Percentiles rank a stretch among this genome's conserved stretches.
phyloP scores from a whole-genome alignment of 1,140 invertebrate genomes.

The Saccostrea glomerata region DNA sequence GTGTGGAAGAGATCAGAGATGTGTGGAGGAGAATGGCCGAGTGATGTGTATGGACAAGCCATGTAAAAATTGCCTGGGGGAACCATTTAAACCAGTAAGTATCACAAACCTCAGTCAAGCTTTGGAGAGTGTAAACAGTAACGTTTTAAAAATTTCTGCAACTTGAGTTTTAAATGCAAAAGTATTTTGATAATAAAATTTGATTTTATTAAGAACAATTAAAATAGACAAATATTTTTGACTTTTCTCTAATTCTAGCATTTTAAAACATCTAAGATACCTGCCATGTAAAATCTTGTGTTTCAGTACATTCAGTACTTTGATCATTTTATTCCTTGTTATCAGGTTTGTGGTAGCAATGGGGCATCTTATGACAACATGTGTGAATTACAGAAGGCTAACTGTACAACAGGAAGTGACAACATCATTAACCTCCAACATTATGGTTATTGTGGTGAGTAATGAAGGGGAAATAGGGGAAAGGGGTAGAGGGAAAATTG shows the following conservation, averaged over 20 bases:
- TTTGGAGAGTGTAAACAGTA: neutral
- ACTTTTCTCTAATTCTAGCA: too few relatives aligned
- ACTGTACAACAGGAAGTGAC: conserved; percentile 35
- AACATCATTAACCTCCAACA: neutral
- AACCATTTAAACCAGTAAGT: conserved; percentile 44
- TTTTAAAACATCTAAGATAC: too few relatives aligned
- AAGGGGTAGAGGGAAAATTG: too few relatives aligned
- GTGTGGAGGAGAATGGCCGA: conserved; percentile 41
- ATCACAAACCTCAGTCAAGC: too few relatives aligned
- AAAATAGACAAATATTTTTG: too few relatives aligned
- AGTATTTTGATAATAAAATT: too few relatives aligned
- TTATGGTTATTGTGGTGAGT: conserved; percentile 51
- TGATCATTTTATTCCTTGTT: neutral
- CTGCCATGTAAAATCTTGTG: too few relatives aligned
- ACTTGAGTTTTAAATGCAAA: too few relatives aligned
- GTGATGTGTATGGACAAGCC: conserved; percentile 34
- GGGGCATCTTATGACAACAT: conserved; percentile 88
- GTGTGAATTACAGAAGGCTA: conserved; percentile 87
- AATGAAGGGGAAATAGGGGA: too few relatives aligned
- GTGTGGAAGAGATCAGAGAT: conserved; percentile 31
- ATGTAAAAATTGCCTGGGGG: conserved; percentile 26
- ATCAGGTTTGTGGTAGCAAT: conserved; percentile 87
- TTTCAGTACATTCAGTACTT: too few relatives aligned
- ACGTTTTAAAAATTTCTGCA: too few relatives aligned
- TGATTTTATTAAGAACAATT: too few relatives aligned